Evolutionary conservation across 2,888 invertebrate genomes (phyloP).

Genomic region (Seira ritae): DNA sequence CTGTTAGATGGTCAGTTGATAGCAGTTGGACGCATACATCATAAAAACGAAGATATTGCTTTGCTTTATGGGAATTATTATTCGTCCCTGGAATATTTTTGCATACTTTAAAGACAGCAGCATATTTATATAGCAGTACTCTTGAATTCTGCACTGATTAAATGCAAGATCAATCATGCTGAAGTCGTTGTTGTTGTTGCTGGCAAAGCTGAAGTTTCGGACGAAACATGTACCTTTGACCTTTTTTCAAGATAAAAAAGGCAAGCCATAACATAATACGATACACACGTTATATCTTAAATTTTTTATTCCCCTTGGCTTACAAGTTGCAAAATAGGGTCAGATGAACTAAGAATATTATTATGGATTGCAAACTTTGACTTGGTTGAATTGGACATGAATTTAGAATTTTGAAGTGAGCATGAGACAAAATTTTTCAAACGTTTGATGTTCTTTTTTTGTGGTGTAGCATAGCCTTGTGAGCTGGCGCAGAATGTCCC

Average conservation of each 20-base stretch:
- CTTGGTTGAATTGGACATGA: no score
- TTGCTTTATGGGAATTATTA: neutral
- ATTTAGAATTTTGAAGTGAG: no score
- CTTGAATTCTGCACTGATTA: neutral
- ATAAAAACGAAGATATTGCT: neutral
- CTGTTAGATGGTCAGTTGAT: neutral
- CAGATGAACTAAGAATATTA: no score
- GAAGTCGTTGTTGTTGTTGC: no score
- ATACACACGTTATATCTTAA: neutral
- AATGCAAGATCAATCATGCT: neutral
- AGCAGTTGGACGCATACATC: slow-evolving; percentile 13
- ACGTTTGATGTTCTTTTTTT: neutral
- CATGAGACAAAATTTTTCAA: no score
- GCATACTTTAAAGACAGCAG: neutral
- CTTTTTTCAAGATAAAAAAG: neutral
- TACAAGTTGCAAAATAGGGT: no score
- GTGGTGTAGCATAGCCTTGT: no score
- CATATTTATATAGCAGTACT: neutral
- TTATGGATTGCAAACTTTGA: no score
- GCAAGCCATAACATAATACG: neutral
- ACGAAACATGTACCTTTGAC: neutral
- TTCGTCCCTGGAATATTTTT: neutral
- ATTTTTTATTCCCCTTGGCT: no score
- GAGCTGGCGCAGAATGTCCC: no score
- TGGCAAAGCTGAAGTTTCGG: no score